Evolutionary conservation across 2,113 vertebrate species (phyloP), one percentile per base, ranked within the genome.

Genomic region (Notarius lentiginosus): DNA sequence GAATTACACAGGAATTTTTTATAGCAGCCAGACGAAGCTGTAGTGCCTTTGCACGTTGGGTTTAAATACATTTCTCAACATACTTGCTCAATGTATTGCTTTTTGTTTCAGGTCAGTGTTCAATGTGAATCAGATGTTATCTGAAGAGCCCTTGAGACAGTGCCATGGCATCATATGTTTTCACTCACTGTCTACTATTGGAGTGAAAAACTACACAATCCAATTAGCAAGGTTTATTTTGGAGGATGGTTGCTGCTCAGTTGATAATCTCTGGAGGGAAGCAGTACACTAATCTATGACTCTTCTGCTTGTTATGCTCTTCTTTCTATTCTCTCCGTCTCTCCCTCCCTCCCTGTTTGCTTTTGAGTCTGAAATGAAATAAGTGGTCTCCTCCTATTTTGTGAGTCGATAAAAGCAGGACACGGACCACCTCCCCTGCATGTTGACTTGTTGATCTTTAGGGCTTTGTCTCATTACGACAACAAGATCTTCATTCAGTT

Each of bases 171-270:
- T 80, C 41, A 53, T 7, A 24, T 53, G 22, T 81, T 89, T 89
- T 24, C 77, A 14, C 24, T 30, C 6, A 83, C 30, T 87, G 5
- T 75, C 91, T 30, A 8, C 91, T 89, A 92, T 93, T 91, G 90
- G 83, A 84, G 87, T 90, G 94, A 95, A 95, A 94, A 91, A 90
- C 92, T 92, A 88, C 91, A 92, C 96, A 95, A 95, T 95, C 93
- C 94, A 93, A 94, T 95, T 94, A 94, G 87, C 89, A 88, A 24
- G 93, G 93, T 91, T 94, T 93, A 93, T 93, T 94, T 92, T 93
- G 89, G 91, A 92, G 91, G 87, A 90, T 56, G 85, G 85, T 91
- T 90, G 91, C 90, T 90, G 86, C 89, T 91, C 89, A 93, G 89
- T 75, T 81, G 87, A 86, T 94, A 95, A 95, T 94, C 94, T 90